These are phyloP conservation scores for Anaspis maculata DNA, from an alignment of 2,888 invertebrate genomes.

Conservation along the genomic window DNA sequence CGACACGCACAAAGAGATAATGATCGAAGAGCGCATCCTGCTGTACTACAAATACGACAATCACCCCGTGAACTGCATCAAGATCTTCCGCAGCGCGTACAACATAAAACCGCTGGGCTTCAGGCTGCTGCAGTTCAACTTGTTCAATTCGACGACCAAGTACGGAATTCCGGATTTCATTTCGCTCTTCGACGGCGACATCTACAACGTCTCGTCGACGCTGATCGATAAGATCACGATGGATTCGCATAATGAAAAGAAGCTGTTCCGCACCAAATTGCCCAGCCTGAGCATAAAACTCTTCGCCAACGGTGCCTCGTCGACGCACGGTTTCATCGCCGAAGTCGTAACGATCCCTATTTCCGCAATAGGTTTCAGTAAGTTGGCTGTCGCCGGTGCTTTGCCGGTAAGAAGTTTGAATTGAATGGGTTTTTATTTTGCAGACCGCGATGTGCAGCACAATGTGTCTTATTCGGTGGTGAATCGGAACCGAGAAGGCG, in stretches of 20 bases:
- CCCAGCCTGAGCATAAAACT: constrained; percentile 82
- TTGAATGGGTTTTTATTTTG: constrained; percentile 17
- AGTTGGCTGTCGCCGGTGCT: too few species aligned
- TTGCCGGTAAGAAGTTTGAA: too few species aligned
- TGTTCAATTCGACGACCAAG: constrained; percentile 79
- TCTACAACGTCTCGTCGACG: constrained; percentile 74
- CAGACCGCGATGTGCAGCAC: constrained; percentile 86
- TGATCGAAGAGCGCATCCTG: constrained; percentile 80
- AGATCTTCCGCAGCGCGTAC: constrained; percentile 84
- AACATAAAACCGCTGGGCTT: constrained; percentile 84
- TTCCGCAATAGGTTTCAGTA: constrained; percentile 82
- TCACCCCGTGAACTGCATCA: constrained; percentile 92
- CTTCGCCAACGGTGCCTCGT: constrained; percentile 91
- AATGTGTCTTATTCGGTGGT: constrained; percentile 80
- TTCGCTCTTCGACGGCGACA: constrained; percentile 85
- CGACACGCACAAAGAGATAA: constrained; percentile 86
- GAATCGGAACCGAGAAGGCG: constrained; percentile 76
- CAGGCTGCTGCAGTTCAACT: constrained; percentile 79
- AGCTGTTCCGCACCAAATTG: constrained; percentile 64
- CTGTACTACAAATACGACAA: constrained; percentile 97
- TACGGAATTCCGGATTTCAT: constrained; percentile 79
- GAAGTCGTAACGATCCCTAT: constrained; percentile 93
- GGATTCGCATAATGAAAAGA: constrained; percentile 62
- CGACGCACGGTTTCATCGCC: constrained; percentile 92
- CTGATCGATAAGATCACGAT: constrained; percentile 65